Conservation (phyloP, 2,888 invertebrate species). For the Osmoderma eremita region DNA sequence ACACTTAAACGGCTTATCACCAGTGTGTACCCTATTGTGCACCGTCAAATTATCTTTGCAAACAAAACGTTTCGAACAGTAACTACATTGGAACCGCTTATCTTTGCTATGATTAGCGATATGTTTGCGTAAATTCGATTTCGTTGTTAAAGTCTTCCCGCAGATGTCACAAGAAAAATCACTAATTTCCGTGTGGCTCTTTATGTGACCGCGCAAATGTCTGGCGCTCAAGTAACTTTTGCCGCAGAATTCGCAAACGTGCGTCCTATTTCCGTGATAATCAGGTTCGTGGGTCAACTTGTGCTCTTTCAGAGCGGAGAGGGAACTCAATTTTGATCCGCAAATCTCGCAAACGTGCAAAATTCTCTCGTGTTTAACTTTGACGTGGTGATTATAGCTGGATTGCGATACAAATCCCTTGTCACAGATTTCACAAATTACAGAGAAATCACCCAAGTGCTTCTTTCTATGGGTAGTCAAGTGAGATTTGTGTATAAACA, state of each 20-base stretch:
- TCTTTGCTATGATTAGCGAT: conserved; percentile 61
- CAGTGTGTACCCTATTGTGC: conserved; percentile 55
- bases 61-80: conserved; percentile 48
- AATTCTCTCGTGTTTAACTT: conserved; percentile 53
- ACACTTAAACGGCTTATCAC: conserved; percentile 53
- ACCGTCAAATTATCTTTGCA: conserved; percentile 52
- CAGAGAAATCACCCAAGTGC: conserved; percentile 65
- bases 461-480: conserved; percentile 69
- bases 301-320: conserved; percentile 54
- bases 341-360: conserved; percentile 64
- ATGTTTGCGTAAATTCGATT: conserved; percentile 58
- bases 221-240: conserved; percentile 59
- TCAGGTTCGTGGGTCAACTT: conserved; percentile 60
- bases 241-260: conserved; percentile 59
- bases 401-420: conserved; percentile 56
- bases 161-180: conserved; percentile 58
- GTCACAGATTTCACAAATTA: conserved; percentile 57
- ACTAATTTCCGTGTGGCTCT: conserved; percentile 53
- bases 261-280: conserved; percentile 38
- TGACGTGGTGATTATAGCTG: conserved; percentile 54
- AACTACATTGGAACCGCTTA: conserved; percentile 48
- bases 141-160: conserved; percentile 59
- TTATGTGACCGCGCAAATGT: conserved; percentile 56
- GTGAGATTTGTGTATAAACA: conserved; percentile 70
- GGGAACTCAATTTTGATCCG: conserved; percentile 65